Evolutionary conservation across 2,888 invertebrate species (phyloP).

Genomic region (Strigamia transsilvanica): DNA sequence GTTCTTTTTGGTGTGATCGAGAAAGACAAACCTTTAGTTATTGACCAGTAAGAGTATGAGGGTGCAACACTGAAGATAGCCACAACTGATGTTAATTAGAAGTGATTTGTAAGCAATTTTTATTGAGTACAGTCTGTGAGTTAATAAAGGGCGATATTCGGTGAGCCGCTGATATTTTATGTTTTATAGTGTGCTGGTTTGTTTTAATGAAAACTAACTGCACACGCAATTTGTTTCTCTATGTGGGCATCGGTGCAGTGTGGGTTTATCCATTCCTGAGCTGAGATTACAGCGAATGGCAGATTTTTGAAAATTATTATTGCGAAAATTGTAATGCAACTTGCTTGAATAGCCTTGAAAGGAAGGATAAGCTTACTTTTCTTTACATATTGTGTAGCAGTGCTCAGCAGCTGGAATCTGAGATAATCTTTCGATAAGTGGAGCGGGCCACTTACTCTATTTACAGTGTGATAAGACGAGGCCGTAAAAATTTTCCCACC

Average conservation of each 20-base stretch:
- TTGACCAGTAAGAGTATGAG: too few relatives aligned
- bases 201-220: neutral
- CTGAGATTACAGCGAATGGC: too few relatives aligned
- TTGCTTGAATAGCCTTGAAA: neutral
- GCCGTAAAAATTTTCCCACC: neutral
- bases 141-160: too few relatives aligned
- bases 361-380: neutral
- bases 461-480: neutral
- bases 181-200: neutral
- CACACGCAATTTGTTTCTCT: neutral
- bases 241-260: neutral
- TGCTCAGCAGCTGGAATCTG: neutral
- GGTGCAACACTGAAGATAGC: too few relatives aligned
- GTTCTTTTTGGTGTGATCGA: too few relatives aligned
- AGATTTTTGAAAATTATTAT: too few relatives aligned
- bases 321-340: too few relatives aligned
- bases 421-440: conserved; percentile 11
- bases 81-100: too few relatives aligned
- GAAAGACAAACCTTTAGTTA: too few relatives aligned
- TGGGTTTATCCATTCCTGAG: neutral
- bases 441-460: neutral
- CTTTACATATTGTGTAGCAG: neutral
- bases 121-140: too few relatives aligned
- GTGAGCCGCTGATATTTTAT: neutral
- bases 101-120: too few relatives aligned